Evolutionary conservation across 2,113 vertebrate genomes (phyloP).

Genomic region (Heliornis fulica): DNA sequence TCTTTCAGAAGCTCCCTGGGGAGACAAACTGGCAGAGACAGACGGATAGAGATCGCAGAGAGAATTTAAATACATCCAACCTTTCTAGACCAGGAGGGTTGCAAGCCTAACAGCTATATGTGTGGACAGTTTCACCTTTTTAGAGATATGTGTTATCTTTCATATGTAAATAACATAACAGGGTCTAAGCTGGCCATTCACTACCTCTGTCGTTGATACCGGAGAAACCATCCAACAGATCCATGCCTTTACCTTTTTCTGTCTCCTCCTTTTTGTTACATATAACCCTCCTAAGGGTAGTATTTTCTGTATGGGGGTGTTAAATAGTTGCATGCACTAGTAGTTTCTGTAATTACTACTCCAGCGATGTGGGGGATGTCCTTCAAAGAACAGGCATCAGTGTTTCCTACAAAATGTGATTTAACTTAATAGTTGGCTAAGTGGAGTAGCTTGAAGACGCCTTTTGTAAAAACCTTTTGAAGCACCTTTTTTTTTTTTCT

Average conservation of each 20-base stretch:
- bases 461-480: conserved; percentile 4
- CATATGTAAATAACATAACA: neutral
- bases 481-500: neutral
- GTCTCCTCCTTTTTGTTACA: neutral
- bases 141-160: neutral
- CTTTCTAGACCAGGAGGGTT: neutral
- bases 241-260: neutral
- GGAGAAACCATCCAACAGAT: neutral
- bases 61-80: neutral
- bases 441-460: neutral
- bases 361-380: neutral
- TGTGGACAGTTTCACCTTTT: neutral
- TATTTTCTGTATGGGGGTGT: neutral
- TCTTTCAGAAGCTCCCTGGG: neutral
- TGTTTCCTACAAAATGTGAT: neutral
- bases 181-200: neutral
- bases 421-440: neutral
- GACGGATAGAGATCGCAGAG: neutral
- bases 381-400: neutral
- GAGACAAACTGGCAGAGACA: neutral
- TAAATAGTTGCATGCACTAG: neutral
- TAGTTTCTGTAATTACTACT: neutral
- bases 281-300: neutral
- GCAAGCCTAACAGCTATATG: neutral
- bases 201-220: neutral